These are phyloP conservation scores for Cladopsammia gracilis DNA, from an alignment of 64 coral and sea anemone species.

Conservation along the genomic window DNA sequence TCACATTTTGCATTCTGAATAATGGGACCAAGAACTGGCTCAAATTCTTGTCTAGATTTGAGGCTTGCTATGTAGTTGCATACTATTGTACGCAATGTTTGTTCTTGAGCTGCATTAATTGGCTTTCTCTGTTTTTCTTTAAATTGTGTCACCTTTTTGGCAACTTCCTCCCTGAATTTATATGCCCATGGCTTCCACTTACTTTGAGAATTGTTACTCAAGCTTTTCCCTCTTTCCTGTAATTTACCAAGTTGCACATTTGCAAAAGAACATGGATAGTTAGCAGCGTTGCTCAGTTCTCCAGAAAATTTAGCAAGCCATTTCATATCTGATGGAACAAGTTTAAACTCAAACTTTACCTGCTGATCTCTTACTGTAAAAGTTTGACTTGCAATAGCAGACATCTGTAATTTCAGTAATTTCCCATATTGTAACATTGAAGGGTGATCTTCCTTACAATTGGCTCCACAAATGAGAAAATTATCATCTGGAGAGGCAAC, in stretches of 20 bases:
- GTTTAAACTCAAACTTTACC: slow-evolving; percentile 75
- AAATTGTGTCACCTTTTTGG: slow-evolving; percentile 67
- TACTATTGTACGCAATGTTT: slow-evolving; percentile 53
- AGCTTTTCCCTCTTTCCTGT: slow-evolving; percentile 30
- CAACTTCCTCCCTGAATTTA: slow-evolving; percentile 40
- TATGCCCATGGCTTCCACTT: slow-evolving; percentile 63
- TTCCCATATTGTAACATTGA: slow-evolving; percentile 77
- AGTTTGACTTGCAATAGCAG: slow-evolving; percentile 14
- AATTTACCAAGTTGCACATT: slow-evolving; percentile 50
- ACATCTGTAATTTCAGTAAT: slow-evolving; percentile 22
- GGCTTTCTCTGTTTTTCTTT: slow-evolving; percentile 58
- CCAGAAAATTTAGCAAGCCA: slow-evolving; percentile 50
- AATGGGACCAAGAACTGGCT: slow-evolving; percentile 66
- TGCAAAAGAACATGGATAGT: slow-evolving; percentile 69
- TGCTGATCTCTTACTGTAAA: slow-evolving; percentile 28
- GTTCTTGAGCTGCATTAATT: slow-evolving; percentile 69
- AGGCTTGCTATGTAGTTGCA: slow-evolving; percentile 69
- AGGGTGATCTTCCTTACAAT: slow-evolving; percentile 68
- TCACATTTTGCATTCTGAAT: slow-evolving; percentile 72
- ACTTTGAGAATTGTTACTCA: slow-evolving; percentile 43
- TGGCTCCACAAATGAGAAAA: slow-evolving; percentile 66
- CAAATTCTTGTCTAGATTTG: slow-evolving; percentile 78
- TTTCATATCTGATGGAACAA: slow-evolving; percentile 76
- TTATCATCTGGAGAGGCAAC: slow-evolving; percentile 55
- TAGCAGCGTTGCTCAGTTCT: slow-evolving; percentile 71